Evolutionary conservation across 2,113 vertebrate genomes (phyloP), one percentile per base, ranked within the genome.

Genomic region (Vidua chalybeata): DNA sequence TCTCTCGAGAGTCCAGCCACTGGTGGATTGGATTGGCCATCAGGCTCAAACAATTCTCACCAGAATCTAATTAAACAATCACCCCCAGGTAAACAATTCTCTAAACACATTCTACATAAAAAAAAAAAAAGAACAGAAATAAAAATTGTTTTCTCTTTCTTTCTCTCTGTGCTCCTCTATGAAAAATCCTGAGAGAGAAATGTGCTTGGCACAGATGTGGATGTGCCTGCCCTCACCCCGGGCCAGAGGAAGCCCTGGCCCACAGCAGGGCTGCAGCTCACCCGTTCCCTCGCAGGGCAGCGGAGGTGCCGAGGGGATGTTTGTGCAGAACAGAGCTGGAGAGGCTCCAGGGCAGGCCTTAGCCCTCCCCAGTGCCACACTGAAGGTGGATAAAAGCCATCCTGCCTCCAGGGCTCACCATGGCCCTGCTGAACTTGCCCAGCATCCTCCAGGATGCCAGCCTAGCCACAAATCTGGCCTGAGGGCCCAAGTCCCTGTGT

Each of bases 251-350:
- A 64, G 33, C 37, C 69, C 56, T 0, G 21, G 55, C 49, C 7
- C 39, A 39, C 41, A 41, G 41, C 41, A 41, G 41, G 41, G 41
- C 41, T 3, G 69, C 89, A 37, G 31, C 76, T 83, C 77, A 15
- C 4, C 43, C 1, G 31, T 62, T 85, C 85, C 91, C 91, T 79
- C 2, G 0, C 39, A 5, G 69, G 59, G 64, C 51, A 28, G 18
- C 0, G 13, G 63, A 87, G 66, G 24, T 82, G 82, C 77, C 2
- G 0, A 62, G 11, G 49, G 82, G 84, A 66, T 93, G 85, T 88
- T 85, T 92, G 94, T 39, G 88, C 90, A 88, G 84, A 80, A 77
- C 3, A 73, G 90, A 75, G 75, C 75, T 92, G 90, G 74, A 76
- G 37, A 27, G 49, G 43, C 31, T 68, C 90, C 94, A 88, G 82